Percentiles rank a stretch among this genome's conserved stretches.
These are phyloP conservation scores for Actinostola sp. DNA, from an alignment of 92 coral and sea anemone genomes.

Conservation along the genomic window DNA sequence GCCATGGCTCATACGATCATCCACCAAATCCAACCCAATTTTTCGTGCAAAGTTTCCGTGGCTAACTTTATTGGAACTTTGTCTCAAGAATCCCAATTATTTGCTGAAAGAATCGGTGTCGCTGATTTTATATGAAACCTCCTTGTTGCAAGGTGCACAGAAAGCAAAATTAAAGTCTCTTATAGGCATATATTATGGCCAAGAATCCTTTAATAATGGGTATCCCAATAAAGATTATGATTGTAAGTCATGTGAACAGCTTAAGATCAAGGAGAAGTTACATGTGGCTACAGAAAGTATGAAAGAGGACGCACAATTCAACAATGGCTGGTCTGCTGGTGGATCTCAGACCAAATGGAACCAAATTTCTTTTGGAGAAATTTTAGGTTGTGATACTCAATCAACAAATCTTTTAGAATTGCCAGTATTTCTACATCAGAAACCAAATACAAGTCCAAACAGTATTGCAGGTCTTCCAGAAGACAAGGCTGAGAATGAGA, in stretches of 20 bases:
- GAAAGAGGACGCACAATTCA: background rate
- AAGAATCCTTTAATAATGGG: background rate
- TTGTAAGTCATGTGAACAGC: conserved; percentile 1
- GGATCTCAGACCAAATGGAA: conserved; percentile 60
- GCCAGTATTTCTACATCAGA: background rate
- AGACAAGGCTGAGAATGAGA: background rate
- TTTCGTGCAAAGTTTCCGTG: conserved; percentile 51
- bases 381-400: conserved; percentile 50
- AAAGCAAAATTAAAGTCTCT: conserved; percentile 55
- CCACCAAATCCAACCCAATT: background rate
- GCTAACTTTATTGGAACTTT: conserved; percentile 60
- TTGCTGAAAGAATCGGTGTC: conserved; percentile 31
- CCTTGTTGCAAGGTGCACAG: conserved; percentile 17
- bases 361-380: conserved; percentile 72
- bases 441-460: background rate
- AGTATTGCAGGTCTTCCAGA: background rate
- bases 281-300: too few relatives aligned
- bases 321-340: conserved; percentile 60
- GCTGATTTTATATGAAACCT: conserved; percentile 55
- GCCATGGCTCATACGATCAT: conserved; percentile 28
- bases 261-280: too few relatives aligned
- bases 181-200: conserved; percentile 2
- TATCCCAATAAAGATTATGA: background rate
- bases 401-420: conserved; percentile 29
- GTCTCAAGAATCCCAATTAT: conserved; percentile 49